These are phyloP conservation scores for Barypeithes pellucidus DNA, from an alignment of 2,888 invertebrate species.

Conservation along the genomic window DNA sequence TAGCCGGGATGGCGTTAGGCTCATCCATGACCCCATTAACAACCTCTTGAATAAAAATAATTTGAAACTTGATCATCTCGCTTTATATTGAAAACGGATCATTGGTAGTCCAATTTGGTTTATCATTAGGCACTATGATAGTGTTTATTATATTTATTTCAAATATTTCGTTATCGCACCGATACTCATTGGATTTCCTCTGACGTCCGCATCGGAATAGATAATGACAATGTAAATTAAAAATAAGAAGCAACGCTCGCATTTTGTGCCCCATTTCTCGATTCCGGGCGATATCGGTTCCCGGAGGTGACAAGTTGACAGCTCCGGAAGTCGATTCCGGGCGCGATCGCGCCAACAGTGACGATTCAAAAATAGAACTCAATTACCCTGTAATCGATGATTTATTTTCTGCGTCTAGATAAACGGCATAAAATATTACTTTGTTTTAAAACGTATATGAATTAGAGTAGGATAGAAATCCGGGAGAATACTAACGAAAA, in stretches of 20 bases:
- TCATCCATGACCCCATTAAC: too few species aligned
- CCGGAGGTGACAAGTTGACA: constrained; percentile 22
- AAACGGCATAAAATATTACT: constrained; percentile 7
- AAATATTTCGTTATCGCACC: neutral
- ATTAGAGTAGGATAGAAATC: too few species aligned
- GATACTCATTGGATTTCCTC: constrained; percentile 6
- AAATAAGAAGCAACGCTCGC: constrained; percentile 23
- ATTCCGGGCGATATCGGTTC: constrained; percentile 14
- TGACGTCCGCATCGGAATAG: constrained; percentile 5
- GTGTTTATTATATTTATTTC: neutral
- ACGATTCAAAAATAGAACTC: constrained; percentile 22
- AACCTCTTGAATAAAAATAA: too few species aligned
- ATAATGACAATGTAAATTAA: constrained; percentile 31
- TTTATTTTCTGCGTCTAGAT: constrained; percentile 16
- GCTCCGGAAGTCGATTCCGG: constrained; percentile 19
- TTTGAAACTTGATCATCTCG: too few species aligned
- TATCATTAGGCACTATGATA: too few species aligned
- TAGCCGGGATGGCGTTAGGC: too few species aligned
- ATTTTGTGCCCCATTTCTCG: constrained; percentile 27
- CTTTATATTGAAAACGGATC: too few species aligned
- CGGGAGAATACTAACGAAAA: too few species aligned
- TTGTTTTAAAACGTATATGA: neutral
- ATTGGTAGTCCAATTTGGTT: too few species aligned
- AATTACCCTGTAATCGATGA: constrained; percentile 19
- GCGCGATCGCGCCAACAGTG: constrained; percentile 10